Evolutionary conservation across 2,888 invertebrate species (phyloP).

Genomic region (Volucella zonaria): DNA sequence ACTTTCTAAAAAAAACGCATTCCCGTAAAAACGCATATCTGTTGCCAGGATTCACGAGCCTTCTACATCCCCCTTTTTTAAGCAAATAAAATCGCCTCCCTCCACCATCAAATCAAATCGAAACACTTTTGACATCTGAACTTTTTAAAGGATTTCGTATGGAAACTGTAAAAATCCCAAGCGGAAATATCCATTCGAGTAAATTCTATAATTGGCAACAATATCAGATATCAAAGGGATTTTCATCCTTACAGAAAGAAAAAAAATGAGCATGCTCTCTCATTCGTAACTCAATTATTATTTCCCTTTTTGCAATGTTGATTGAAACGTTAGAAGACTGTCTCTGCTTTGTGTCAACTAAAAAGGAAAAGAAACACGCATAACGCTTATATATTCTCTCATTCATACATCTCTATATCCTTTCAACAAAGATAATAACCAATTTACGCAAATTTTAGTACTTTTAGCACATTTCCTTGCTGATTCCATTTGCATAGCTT

Average conservation of each 20-base stretch:
- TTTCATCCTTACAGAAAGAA: conserved; percentile 7
- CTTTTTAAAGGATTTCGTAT: background rate
- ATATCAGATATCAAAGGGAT: conserved; percentile 66
- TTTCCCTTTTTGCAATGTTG: conserved; percentile 35
- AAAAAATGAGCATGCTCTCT: background rate
- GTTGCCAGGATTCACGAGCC: too few species aligned
- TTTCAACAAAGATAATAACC: conserved; percentile 64
- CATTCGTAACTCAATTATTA: conserved; percentile 59
- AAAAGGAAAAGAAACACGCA: conserved; percentile 17
- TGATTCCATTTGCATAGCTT: conserved; percentile 50
- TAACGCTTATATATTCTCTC: conserved; percentile 19
- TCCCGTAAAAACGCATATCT: too few species aligned
- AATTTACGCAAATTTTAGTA: conserved; percentile 57
- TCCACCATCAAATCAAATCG: too few species aligned
- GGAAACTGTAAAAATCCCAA: background rate
- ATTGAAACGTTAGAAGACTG: conserved; percentile 38
- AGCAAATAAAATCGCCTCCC: too few species aligned
- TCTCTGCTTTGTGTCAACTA: conserved; percentile 7
- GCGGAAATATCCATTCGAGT: conserved; percentile 47
- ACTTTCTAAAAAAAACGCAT: too few species aligned
- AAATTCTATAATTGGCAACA: conserved; percentile 62
- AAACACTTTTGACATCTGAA: too few species aligned
- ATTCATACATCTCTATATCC: background rate
- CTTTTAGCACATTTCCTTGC: conserved; percentile 63
- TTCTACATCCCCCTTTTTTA: too few species aligned